Conservation (phyloP, 2,113 vertebrate species). For the Conger conger region DNA sequence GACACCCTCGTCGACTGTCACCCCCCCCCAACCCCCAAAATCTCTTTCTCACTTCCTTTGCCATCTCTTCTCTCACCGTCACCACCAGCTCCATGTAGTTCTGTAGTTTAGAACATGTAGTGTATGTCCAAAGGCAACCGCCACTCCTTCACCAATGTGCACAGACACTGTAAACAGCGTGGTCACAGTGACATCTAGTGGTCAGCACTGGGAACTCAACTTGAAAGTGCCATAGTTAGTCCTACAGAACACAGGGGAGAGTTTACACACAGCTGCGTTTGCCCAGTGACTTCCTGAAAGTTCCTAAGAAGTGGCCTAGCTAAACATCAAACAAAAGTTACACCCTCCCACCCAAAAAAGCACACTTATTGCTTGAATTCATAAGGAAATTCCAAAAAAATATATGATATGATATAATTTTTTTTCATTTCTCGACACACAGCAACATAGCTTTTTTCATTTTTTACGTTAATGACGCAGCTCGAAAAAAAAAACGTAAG, state of each 20-base stretch:
- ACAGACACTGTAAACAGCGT: neutral
- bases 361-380: conserved; percentile 17
- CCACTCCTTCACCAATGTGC: neutral
- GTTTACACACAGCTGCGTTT: conserved; percentile 6
- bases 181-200: conserved; percentile 24
- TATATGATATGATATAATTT: conserved; percentile 8
- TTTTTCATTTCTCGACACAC: conserved; percentile 4
- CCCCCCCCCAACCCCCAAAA: neutral
- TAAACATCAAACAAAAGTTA: neutral
- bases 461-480: neutral
- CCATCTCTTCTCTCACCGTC: neutral
- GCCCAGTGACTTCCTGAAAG: conserved; percentile 1
- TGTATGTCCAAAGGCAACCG: neutral
- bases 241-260: neutral
- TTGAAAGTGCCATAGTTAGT: conserved; percentile 8
- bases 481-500: neutral
- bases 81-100: neutral
- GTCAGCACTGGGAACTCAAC: conserved; percentile 10
- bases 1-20: neutral
- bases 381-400: neutral
- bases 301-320: neutral
- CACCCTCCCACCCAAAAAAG: conserved; percentile 3
- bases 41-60: conserved; percentile 7
- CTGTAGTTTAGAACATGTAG: neutral
- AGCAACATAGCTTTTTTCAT: neutral